phyloP scores from a whole-genome alignment of 2,113 vertebrate species.

The Camelus bactrianus region DNA sequence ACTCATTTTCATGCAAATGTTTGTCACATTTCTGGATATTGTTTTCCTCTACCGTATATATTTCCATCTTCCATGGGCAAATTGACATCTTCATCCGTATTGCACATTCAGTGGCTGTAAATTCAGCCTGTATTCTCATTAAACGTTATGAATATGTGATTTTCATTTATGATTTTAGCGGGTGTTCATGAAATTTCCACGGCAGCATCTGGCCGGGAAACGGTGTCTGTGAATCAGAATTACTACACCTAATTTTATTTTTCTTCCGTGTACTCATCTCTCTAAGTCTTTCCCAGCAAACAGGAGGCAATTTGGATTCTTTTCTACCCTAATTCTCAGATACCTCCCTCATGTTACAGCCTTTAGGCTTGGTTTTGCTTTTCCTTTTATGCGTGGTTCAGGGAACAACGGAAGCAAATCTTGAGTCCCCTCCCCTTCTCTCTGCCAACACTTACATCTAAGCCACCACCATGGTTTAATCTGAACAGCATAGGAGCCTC shows the following conservation, averaged over 20 bases:
- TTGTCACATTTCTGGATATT: conserved; percentile 78
- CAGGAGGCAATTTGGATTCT: conserved; percentile 41
- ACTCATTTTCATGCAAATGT: conserved; percentile 82
- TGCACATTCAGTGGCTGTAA: conserved; percentile 73
- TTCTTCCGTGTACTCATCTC: conserved; percentile 63
- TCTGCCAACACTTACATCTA: not conserved
- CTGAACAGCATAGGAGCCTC: not conserved
- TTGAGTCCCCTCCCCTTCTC: not conserved
- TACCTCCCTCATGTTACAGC: not conserved
- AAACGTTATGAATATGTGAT: conserved; percentile 79
- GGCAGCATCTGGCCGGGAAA: conserved; percentile 76
- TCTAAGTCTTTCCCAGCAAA: conserved; percentile 58
- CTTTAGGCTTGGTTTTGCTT: conserved; percentile 54
- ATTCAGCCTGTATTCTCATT: conserved; percentile 82
- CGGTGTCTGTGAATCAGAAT: conserved; percentile 76
- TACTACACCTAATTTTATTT: conserved; percentile 71
- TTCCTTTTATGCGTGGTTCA: not conserved
- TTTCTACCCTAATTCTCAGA: conserved; percentile 52
- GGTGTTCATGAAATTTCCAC: conserved; percentile 72
- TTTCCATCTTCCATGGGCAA: conserved; percentile 77
- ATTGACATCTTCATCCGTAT: conserved; percentile 77
- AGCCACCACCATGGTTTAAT: not conserved
- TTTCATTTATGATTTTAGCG: conserved; percentile 81
- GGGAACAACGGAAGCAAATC: conserved; percentile 24
- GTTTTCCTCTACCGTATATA: conserved; percentile 75